A percentile compares a stretch with the other conserved stretches of the same genome.
phyloP scores from a whole-genome alignment of 2,113 vertebrate species.

The Barnardius zonarius region DNA sequence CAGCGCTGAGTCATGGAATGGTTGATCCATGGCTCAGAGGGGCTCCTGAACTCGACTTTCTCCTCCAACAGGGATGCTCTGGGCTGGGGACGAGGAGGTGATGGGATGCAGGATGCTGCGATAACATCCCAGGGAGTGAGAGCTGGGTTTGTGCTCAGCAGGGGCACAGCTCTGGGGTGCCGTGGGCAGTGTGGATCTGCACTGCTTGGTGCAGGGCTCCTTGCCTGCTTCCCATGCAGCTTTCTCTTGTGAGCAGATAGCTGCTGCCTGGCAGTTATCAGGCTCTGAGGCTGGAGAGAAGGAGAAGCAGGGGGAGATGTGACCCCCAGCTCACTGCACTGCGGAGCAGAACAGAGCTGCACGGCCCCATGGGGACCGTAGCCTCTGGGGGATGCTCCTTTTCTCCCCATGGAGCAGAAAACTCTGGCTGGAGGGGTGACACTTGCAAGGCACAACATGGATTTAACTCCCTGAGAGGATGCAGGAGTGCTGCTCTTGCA shows the following conservation, averaged over 20 bases:
- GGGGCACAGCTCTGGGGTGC: neutral
- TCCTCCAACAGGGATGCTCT: rapidly evolving
- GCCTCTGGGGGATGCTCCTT: neutral
- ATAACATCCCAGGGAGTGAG: neutral
- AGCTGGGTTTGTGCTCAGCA: neutral
- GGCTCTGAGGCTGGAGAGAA: neutral
- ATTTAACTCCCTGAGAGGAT: neutral
- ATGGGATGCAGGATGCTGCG: neutral
- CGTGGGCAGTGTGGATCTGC: rapidly evolving
- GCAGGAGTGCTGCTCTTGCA: neutral
- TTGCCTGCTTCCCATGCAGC: neutral
- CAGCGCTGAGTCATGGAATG: rapidly evolving
- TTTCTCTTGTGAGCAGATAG: neutral
- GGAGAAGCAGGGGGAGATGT: neutral
- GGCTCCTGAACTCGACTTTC: neutral
- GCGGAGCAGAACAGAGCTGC: rapidly evolving
- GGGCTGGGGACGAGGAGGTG: rapidly evolving
- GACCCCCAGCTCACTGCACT: neutral
- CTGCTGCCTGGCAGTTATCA: rapidly evolving
- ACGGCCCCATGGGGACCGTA: rapidly evolving
- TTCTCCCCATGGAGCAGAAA: rapidly evolving
- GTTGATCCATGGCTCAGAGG: neutral
- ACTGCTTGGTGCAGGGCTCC: neutral
- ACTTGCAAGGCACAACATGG: neutral
- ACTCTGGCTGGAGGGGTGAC: neutral